Base-by-base conservation (phyloP, 2,797 vertebrate species). In the Gambelia wislizenii region DNA sequence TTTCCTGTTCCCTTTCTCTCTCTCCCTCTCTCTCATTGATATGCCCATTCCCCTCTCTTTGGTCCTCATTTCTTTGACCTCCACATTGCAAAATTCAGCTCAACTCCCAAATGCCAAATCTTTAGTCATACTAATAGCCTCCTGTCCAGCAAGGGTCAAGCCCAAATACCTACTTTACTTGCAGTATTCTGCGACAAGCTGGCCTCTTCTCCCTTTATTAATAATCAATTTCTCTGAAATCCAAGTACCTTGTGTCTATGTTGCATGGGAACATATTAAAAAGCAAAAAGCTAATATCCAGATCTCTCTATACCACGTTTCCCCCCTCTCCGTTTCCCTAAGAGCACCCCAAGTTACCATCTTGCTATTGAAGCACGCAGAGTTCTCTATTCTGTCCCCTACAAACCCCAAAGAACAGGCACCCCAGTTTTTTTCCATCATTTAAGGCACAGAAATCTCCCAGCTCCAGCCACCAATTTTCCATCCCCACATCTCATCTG, bases 111-210 rank as follows among this genome's bases (percentile, higher is more conserved):
- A 8, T 36, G 79, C 59, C 47, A 67, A 42, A 67, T 69, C 61
- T 52, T 70, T n/a, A 49, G 39, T 36, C 75, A 80, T 67, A 42
- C 61, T 13, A 36, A 30, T 61, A 72, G 52, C 61, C 64, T 56
- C 52, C 75, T 42, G n/a, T 22, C 69, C 18, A 30, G 61, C 12
- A 25, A 85, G 88, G 77, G 44, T 76, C 69, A 82, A 49, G 47
- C 70, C 49, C 70, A 67, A 56, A 86, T 76, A 86, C 81, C 70
- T 83, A 56, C 70, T 86, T 83, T 56, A 54, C 36, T 44, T 86
- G 59, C 36, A 86, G 56, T 30, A 5, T 81, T 64, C 70, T 77
- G 56, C 27, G 20, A 83, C 77, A 81, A 72, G 64, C 47, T 36
- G 44, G 20, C n/a, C 42, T 25, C 27, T 54, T 33, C 70, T 13